Evolutionary conservation across 2,888 invertebrate species (phyloP).

Genomic region (Diadromus collaris): DNA sequence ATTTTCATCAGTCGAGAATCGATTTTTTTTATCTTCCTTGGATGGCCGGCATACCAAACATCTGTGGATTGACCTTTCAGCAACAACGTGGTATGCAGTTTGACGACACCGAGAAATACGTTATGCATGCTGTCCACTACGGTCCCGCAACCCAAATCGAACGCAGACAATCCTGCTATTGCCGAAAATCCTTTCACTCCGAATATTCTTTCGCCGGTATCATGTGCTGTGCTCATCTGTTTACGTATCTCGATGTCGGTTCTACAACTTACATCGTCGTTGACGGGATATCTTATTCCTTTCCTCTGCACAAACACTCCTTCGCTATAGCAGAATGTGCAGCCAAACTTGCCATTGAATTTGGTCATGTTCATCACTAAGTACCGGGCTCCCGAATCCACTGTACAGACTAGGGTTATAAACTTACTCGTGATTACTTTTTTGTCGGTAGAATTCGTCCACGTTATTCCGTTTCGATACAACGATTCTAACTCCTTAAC

Average conservation of each 20-base stretch:
- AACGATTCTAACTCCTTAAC: constrained; percentile 12
- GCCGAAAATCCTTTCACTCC: constrained; percentile 23
- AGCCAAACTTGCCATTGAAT: constrained; percentile 9
- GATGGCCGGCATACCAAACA: constrained; percentile 4
- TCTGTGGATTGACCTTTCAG: not conserved
- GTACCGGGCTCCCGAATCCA: constrained; percentile 32
- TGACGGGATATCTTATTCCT: constrained; percentile 1
- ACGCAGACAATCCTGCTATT: constrained; percentile 12
- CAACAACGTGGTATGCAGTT: constrained; percentile 33
- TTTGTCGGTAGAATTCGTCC: constrained; percentile 9
- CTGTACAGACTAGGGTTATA: constrained; percentile 15
- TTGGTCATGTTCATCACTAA: constrained; percentile 36
- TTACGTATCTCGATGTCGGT: constrained; percentile 7
- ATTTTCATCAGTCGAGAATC: constrained; percentile 25
- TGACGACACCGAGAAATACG: constrained; percentile 23
- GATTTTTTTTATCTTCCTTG: constrained; percentile 3
- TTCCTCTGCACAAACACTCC: not conserved
- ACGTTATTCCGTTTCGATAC: constrained; percentile 32
- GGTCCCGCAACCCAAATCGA: constrained; percentile 21
- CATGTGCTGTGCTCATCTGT: constrained; percentile 23
- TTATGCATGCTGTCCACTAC: constrained; percentile 38
- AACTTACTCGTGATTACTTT: constrained; percentile 28
- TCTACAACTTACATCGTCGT: constrained; percentile 1
- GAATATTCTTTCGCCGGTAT: not conserved
- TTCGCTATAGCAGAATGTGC: constrained; percentile 22